Conservation (phyloP, 2,797 vertebrate genomes). For the Pterois miles region DNA sequence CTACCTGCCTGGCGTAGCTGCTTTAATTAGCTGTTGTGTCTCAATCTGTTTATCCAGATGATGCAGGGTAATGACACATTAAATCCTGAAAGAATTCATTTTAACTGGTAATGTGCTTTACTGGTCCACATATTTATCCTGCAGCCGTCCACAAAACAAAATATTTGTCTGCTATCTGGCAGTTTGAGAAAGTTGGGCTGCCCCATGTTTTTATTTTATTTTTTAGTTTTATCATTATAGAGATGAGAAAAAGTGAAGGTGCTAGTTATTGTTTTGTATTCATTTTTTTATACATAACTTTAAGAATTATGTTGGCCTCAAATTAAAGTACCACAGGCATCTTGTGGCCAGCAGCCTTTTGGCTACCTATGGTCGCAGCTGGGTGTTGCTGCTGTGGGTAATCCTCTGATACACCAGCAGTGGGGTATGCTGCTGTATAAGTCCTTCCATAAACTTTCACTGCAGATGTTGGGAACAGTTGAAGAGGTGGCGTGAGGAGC, state of each 20-base stretch:
- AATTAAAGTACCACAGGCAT: background rate
- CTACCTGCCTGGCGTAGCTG: background rate
- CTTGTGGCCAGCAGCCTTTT: slow-evolving; percentile 1
- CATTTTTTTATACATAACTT: background rate
- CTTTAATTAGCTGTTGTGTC: background rate
- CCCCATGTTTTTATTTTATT: too few relatives aligned
- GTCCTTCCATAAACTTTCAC: slow-evolving; percentile 38
- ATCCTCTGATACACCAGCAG: slow-evolving; percentile 42
- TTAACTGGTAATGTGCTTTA: background rate
- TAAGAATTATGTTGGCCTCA: background rate
- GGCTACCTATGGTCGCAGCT: background rate
- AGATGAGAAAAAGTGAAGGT: background rate
- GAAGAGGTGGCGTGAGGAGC: background rate
- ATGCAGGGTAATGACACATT: background rate
- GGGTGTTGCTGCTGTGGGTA: slow-evolving; percentile 30
- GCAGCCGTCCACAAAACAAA: background rate
- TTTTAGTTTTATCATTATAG: too few relatives aligned
- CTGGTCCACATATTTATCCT: rapidly evolving
- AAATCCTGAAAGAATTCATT: background rate
- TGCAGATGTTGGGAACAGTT: slow-evolving; percentile 28
- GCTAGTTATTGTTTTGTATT: background rate
- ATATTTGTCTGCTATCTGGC: background rate
- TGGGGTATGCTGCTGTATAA: slow-evolving; percentile 44
- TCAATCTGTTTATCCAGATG: slow-evolving; percentile 5
- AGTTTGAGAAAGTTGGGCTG: too few relatives aligned